phyloP scores from a whole-genome alignment of 2,888 invertebrate species.

The Gnatocerus cornutus region DNA sequence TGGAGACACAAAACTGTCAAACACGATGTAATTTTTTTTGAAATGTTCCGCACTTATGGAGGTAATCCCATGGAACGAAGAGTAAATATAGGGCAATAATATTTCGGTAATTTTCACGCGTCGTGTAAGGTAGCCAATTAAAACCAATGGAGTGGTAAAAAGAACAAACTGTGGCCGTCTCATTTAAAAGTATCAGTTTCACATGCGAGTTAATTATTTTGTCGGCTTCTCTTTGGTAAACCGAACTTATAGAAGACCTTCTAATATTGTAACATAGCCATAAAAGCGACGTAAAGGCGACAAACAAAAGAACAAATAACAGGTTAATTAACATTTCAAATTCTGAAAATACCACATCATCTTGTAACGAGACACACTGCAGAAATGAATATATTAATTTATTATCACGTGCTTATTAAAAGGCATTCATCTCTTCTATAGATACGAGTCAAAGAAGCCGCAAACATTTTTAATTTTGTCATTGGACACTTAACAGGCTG shows the following conservation, averaged over 20 bases:
- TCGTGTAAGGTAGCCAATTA: slow-evolving; percentile 35
- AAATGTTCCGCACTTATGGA: neutral
- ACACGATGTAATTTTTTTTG: slow-evolving; percentile 1
- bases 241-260: slow-evolving; percentile 21
- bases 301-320: neutral
- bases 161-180: slow-evolving; percentile 37
- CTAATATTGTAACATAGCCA: slow-evolving; percentile 19
- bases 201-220: slow-evolving; percentile 49
- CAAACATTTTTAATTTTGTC: slow-evolving; percentile 61
- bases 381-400: slow-evolving; percentile 21
- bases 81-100: neutral
- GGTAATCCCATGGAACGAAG: neutral
- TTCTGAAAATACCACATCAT: neutral
- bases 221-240: slow-evolving; percentile 49
- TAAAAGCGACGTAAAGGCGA: neutral
- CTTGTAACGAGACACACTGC: neutral
- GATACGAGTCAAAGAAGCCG: slow-evolving; percentile 42
- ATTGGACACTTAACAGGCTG: slow-evolving; percentile 56
- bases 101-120: slow-evolving; percentile 21
- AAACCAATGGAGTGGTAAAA: slow-evolving; percentile 40
- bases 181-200: slow-evolving; percentile 49
- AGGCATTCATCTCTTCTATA: slow-evolving; percentile 14
- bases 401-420: slow-evolving; percentile 9
- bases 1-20: slow-evolving; percentile 8
- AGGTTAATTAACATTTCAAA: slow-evolving; percentile 2